Evolutionary conservation across 2,797 vertebrate species (phyloP).

Genomic region (Calcarius lapponicus): DNA sequence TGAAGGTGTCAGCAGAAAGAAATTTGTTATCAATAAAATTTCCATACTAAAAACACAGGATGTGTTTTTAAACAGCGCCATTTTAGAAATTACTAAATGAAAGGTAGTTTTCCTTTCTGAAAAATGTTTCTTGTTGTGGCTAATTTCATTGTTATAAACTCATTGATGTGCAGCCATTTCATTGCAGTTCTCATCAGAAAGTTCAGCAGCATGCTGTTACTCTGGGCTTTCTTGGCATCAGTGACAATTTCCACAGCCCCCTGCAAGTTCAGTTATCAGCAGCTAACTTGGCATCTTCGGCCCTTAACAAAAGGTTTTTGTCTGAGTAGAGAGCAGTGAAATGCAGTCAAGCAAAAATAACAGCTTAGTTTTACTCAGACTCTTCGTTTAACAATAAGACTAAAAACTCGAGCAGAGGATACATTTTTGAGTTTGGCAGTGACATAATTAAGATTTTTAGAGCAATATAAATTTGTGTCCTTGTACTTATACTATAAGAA

Average conservation of each 20-base stretch:
- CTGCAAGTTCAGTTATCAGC: not conserved
- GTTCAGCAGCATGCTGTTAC: not conserved
- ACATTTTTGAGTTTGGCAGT: not conserved
- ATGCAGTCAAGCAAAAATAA: not conserved
- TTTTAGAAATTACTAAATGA: not conserved
- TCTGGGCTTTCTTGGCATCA: not conserved
- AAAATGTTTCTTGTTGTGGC: not conserved
- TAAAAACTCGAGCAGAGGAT: not conserved
- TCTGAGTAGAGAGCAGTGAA: not conserved
- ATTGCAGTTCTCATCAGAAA: not conserved
- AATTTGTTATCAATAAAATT: conserved; percentile 8
- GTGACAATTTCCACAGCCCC: not conserved
- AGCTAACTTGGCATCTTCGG: not conserved
- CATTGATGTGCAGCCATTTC: not conserved
- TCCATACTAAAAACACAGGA: not conserved
- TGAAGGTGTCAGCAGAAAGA: not conserved
- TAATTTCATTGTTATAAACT: not conserved
- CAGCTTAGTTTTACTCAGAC: not conserved
- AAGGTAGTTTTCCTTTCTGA: not conserved
- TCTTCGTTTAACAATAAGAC: not conserved
- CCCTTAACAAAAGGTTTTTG: not conserved
- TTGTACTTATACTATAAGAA: not conserved
- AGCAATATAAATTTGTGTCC: not conserved
- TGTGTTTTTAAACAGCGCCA: not conserved
- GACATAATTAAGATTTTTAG: not conserved